phyloP scores from a whole-genome alignment of 2,888 invertebrate species.

The Cetonia aurata region DNA sequence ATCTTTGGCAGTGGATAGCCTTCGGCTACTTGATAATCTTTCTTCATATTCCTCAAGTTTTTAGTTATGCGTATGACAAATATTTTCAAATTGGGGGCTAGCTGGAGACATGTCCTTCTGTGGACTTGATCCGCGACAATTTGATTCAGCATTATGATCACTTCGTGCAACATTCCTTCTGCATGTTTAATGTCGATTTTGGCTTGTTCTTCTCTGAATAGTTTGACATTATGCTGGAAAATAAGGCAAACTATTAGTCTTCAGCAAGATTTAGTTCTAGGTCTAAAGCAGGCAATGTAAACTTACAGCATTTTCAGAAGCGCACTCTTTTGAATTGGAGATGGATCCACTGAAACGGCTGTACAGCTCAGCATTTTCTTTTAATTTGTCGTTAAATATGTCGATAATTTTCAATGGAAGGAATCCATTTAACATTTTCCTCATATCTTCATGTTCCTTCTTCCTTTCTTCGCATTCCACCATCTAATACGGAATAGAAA shows the following conservation, averaged over 20 bases:
- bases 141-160: constrained; percentile 57
- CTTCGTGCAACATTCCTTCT: constrained; percentile 57
- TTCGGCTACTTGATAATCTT: constrained; percentile 49
- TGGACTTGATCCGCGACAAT: constrained; percentile 58
- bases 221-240: constrained; percentile 50
- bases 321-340: constrained; percentile 47
- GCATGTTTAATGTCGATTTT: constrained; percentile 53
- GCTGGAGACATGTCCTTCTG: constrained; percentile 54
- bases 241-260: constrained; percentile 4
- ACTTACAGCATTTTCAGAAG: constrained; percentile 52
- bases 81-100: constrained; percentile 53
- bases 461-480: constrained; percentile 40
- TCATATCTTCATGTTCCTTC: constrained; percentile 53
- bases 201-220: constrained; percentile 51
- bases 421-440: constrained; percentile 54
- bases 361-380: constrained; percentile 49
- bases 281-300: not conserved
- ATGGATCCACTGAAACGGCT: constrained; percentile 50
- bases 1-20: constrained; percentile 53
- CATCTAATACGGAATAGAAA: constrained; percentile 7
- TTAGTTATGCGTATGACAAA: constrained; percentile 49
- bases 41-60: constrained; percentile 47
- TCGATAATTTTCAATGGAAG: constrained; percentile 54
- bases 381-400: constrained; percentile 50
- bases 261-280: not conserved